Evolutionary conservation across 2,113 vertebrate genomes (phyloP), one percentile per base, ranked within the genome.

Genomic region (Clinocottus analis): DNA sequence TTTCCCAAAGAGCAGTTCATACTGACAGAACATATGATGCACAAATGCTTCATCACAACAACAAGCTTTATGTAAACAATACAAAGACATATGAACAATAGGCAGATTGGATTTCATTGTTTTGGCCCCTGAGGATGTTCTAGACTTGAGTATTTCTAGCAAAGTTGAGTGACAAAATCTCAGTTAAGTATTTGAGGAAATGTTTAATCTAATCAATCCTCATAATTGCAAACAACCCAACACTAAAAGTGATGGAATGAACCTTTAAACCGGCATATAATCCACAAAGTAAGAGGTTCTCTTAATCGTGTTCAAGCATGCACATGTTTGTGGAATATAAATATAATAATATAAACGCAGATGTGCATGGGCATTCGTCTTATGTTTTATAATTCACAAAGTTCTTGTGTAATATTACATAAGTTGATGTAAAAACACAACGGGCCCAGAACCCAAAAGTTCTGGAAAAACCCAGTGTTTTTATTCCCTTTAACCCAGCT

Each of bases 311-410:
- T 60, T 88, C 49, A 9, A 77, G 72, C 21, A 63, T 53, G 47
- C 67, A 85, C 76, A 78, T 41, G 73, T 83, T 70, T 69, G 51
- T 29, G 31, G 58, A 37, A 27, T 25, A 75, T n/a, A n/a, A n/a
- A n/a, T 64, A 23, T 59, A 59, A 23, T 25, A 49, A 63, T 23
- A 43, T 47, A 65, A 77, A 69, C 29, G 51, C 63, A 77, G 71
- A 29, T 75, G 23, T 75, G 56, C 25, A 33, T 7, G 21, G 29
- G 53, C 8, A 72, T 79, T 25, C 55, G 33, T 67, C 21, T 62
- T 43, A 58, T 27, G n/a, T 62, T 67, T 62, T 62, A 21, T 25
- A 29, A 4, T 61, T 59, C 63, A 29, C 7, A 31, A 60, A 45
- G 45, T 27, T 77, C 10, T 12, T 41, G 7, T 62, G 37, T 72